A percentile compares a stretch with the other conserved stretches of the same genome.
Conservation (phyloP, 2,888 invertebrate genomes). For the Siphonodentalium dalli region DNA sequence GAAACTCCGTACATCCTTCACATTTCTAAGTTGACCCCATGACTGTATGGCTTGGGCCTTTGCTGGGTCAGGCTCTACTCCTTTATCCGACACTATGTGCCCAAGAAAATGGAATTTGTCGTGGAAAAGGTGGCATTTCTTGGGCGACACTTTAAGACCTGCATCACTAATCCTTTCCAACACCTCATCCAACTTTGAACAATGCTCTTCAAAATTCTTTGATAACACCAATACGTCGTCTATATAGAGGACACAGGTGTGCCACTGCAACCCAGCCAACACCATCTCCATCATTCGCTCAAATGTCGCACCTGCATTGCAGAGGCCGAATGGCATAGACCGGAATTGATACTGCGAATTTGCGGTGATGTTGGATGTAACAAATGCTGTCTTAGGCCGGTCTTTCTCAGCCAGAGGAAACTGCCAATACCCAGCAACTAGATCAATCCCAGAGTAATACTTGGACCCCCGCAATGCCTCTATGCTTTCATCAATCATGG, state of each 20-base stretch:
- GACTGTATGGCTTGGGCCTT: conserved; percentile 1
- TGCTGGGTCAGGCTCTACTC: conserved; percentile 6
- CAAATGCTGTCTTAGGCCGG: conserved; percentile 1
- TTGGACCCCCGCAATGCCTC: neutral
- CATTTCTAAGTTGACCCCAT: neutral
- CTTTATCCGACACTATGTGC: conserved; percentile 4
- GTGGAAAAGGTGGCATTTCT: conserved; percentile 1
- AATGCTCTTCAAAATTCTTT: neutral
- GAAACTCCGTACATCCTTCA: neutral
- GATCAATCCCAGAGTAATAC: neutral
- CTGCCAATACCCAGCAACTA: conserved; percentile 1
- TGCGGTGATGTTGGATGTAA: neutral
- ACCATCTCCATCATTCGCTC: neutral
- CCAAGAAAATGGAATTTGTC: neutral
- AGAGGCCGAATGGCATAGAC: conserved; percentile 6
- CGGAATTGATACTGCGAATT: neutral
- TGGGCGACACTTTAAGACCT: conserved; percentile 5
- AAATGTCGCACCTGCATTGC: neutral
- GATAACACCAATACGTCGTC: conserved; percentile 6
- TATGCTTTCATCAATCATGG: neutral
- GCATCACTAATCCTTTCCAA: neutral
- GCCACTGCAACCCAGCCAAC: neutral
- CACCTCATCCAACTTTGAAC: neutral
- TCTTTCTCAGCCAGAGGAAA: neutral
- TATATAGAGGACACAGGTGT: conserved; percentile 1